Evolutionary conservation across 2,113 vertebrate genomes (phyloP), one percentile per base, ranked within the genome.

Genomic region (Cichladusa arquata): DNA sequence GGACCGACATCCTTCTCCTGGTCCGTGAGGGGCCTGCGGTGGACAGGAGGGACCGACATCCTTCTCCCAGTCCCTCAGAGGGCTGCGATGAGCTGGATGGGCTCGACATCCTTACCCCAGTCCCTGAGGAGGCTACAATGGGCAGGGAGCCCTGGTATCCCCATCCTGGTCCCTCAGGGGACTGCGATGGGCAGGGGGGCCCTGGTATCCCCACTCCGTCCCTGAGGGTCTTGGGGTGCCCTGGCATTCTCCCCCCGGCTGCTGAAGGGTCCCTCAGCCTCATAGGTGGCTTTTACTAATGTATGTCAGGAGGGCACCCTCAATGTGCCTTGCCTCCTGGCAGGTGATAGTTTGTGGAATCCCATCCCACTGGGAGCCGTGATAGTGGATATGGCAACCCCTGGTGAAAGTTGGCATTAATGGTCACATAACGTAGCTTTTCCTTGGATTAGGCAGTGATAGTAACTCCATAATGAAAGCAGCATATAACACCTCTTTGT

Each of bases 1-100:
- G 7, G 1, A 8, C 5, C 5, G 8, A 13, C 15, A 2, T 8
- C 31, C 23, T 11, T 14, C 16, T 11, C 47, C n/a, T 14, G 13
- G 12, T 18, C 14, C 8, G 8, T 64, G 50, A 84, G n/a, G 28
- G 48, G 29, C 9, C 34, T 11, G 54, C 33, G 24, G 19, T 44
- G 44, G 34, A 0, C 18, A 0, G 12, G 20, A 1, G 15, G 8
- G 20, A 1, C 9, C 18, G 12, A 15, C 7, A 2, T 19, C 31
- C 9, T 19, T 14, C 1, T 24, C 18, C 47, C 38, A 23, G 20
- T 62, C 44, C 33, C n/a, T 69, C 29, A 60, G 42, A 13, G 22
- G 34, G 28, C 28, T 48, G 28, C 4, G 28, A 19, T 44, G 60
- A 11, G 2, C 36, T 3, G 19, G 18, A 2, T 3, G 8, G 12